A percentile compares a stretch with the other conserved stretches of the same genome.
Evolutionary conservation across 2,113 vertebrate species (phyloP).

Genomic region (Pithys albifrons): DNA sequence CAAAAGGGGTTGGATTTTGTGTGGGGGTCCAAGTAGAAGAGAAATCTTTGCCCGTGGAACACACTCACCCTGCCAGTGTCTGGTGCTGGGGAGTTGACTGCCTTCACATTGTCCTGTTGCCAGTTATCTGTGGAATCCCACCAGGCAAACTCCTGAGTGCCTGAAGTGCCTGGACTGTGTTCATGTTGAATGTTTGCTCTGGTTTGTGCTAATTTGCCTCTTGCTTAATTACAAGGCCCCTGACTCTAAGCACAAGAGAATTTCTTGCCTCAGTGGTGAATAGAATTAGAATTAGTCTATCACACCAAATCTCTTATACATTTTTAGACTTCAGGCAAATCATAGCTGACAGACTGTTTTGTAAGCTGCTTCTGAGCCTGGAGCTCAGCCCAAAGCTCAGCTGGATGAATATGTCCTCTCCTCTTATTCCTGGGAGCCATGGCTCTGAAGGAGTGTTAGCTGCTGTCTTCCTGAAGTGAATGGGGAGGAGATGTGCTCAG

Average conservation of each 20-base stretch:
- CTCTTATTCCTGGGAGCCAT: neutral
- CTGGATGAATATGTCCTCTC: neutral
- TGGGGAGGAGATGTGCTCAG: neutral
- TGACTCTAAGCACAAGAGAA: neutral
- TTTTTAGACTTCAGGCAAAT: neutral
- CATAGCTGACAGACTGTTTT: neutral
- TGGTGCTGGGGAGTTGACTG: neutral
- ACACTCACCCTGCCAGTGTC: neutral
- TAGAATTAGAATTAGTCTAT: neutral
- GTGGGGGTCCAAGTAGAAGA: neutral
- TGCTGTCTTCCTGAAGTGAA: neutral
- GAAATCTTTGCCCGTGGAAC: neutral
- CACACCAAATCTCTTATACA: fast-evolving
- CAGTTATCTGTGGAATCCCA: neutral
- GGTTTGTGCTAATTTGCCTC: neutral
- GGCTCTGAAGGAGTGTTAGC: neutral
- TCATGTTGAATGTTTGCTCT: neutral
- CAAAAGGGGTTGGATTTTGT: neutral
- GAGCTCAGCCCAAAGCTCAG: neutral
- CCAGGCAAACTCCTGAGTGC: neutral
- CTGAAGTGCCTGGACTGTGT: neutral
- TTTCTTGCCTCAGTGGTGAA: neutral
- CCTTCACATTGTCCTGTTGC: neutral
- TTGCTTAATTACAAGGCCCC: neutral
- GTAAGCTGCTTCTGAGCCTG: neutral